A percentile compares a stretch with the other conserved stretches of the same genome.
Conservation (phyloP, 2,797 vertebrate species). For the Merluccius polli region DNA sequence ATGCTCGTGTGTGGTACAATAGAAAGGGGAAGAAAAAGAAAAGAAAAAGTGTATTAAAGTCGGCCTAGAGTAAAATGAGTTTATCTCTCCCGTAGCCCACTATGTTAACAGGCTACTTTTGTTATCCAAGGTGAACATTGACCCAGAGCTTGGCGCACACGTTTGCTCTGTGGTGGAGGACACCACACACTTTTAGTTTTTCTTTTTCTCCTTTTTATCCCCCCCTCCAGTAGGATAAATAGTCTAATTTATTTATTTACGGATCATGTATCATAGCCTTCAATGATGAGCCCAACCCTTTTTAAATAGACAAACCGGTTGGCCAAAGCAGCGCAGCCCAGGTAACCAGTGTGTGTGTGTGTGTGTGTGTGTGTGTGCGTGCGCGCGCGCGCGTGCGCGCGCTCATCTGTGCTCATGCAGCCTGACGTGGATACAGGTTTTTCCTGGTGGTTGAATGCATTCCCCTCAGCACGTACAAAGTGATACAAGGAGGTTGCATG, state of each 20-base stretch:
- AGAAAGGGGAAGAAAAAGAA: too few relatives aligned
- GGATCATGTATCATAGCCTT: not conserved
- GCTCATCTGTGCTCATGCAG: not conserved
- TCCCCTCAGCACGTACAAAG: conserved; percentile 48
- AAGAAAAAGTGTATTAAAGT: too few relatives aligned
- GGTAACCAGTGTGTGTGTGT: conserved; percentile 35
- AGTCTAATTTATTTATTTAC: not conserved
- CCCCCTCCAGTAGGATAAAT: not conserved
- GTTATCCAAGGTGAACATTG: not conserved
- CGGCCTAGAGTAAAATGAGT: too few relatives aligned
- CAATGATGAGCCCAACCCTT: conserved; percentile 18
- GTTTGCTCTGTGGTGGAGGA: not conserved
- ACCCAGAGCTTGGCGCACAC: conserved; percentile 5
- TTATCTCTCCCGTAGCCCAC: not conserved
- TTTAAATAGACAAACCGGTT: conserved; percentile 53
- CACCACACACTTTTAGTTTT: not conserved
- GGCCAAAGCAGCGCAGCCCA: conserved; percentile 31
- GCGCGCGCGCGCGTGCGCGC: conserved; percentile 23
- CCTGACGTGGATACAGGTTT: conserved; percentile 58
- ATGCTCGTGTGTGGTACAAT: not conserved
- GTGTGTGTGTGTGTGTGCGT: conserved; percentile 33
- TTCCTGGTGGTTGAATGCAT: conserved; percentile 64
- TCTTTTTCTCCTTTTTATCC: too few relatives aligned
- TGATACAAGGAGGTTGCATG: conserved; percentile 20
- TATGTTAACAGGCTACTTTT: not conserved